Conservation (phyloP, 2,113 vertebrate genomes). For the Monarcha castaneiventris region DNA sequence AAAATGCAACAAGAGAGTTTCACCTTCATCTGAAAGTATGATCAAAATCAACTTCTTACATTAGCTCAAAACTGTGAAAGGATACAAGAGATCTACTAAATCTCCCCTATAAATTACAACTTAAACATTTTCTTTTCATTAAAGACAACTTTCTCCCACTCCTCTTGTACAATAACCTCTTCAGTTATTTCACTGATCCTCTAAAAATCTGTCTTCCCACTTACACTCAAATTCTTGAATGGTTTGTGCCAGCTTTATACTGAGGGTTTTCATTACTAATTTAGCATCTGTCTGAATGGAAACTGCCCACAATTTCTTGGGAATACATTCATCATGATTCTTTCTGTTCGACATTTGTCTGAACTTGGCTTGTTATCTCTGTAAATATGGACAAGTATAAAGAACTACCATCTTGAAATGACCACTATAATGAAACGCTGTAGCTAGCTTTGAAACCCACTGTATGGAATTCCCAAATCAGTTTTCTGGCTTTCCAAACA, state of each 20-base stretch:
- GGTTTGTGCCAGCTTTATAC: neutral
- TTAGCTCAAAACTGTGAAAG: neutral
- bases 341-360: neutral
- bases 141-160: neutral
- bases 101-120: neutral
- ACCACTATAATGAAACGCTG: accelerated
- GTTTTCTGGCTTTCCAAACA: neutral
- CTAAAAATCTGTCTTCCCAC: neutral
- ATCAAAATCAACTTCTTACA: neutral
- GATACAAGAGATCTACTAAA: neutral
- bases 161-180: neutral
- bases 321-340: neutral
- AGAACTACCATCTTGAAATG: neutral
- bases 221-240: neutral
- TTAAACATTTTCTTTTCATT: neutral
- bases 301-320: neutral
- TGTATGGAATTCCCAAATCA: neutral
- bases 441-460: neutral
- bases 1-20: neutral
- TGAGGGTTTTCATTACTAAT: neutral
- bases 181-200: neutral
- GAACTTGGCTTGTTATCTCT: neutral
- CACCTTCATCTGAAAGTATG: neutral
- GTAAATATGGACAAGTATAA: neutral
- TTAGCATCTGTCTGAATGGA: neutral